Conservation (phyloP, 2,113 vertebrate species). For the Pardalotus punctatus region DNA sequence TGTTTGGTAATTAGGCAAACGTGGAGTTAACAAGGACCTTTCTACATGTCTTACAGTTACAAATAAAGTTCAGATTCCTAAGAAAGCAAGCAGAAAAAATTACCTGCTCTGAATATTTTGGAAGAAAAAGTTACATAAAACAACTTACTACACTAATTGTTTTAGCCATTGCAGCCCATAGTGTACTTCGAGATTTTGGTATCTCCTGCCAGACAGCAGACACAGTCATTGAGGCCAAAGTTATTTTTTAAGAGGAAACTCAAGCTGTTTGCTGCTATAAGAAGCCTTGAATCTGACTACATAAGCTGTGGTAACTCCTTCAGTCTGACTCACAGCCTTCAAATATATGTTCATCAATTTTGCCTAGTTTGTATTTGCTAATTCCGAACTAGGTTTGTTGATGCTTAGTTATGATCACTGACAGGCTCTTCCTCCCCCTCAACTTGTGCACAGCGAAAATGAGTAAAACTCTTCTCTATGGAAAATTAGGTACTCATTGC, state of each 20-base stretch:
- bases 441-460: neutral
- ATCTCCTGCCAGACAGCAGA: neutral
- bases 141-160: neutral
- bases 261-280: neutral
- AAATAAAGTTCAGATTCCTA: neutral
- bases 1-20: neutral
- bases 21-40: neutral
- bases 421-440: neutral
- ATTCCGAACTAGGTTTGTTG: neutral
- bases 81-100: neutral
- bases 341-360: neutral
- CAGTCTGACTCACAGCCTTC: neutral
- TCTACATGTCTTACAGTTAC: neutral
- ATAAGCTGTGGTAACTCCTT: neutral
- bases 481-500: neutral
- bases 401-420: neutral
- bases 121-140: neutral
- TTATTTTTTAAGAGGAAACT: neutral
- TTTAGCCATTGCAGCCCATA: neutral
- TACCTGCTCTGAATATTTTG: neutral
- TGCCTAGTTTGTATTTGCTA: neutral
- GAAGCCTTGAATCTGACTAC: neutral
- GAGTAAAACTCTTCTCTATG: neutral
- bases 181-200: neutral
- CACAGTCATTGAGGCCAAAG: neutral